Evolutionary conservation across 2,113 vertebrate species (phyloP).

Genomic region (Etheostoma cragini): DNA sequence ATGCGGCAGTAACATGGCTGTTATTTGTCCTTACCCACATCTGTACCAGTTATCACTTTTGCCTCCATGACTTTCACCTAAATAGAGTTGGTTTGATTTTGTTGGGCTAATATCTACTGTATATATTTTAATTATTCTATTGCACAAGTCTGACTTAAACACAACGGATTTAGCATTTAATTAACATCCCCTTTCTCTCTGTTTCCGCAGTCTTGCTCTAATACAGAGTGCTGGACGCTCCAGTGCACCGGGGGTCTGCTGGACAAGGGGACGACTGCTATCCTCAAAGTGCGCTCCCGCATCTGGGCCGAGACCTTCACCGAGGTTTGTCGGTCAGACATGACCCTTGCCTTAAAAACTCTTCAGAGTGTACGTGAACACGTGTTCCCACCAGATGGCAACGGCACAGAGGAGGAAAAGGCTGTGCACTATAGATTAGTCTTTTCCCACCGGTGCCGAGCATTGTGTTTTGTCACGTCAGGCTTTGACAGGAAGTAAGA

Average conservation of each 20-base stretch:
- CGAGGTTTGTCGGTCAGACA: slow-evolving; percentile 82
- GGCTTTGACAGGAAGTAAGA: slow-evolving; percentile 39
- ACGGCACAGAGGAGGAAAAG: slow-evolving; percentile 11
- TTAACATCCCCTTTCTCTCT: background rate
- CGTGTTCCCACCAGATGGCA: slow-evolving; percentile 36
- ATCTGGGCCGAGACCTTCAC: slow-evolving; percentile 90
- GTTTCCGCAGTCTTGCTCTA: slow-evolving; percentile 86
- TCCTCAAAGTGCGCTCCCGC: slow-evolving; percentile 88
- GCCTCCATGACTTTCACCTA: slow-evolving; percentile 11
- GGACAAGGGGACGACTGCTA: slow-evolving; percentile 86
- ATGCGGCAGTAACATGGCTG: slow-evolving; percentile 48
- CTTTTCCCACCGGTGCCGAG: slow-evolving; percentile 27
- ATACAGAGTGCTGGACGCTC: slow-evolving; percentile 87
- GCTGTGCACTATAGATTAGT: slow-evolving; percentile 18
- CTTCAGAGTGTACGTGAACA: slow-evolving; percentile 3
- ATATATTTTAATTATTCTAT: background rate
- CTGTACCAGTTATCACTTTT: slow-evolving; percentile 33
- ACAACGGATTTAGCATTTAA: background rate
- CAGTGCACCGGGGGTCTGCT: slow-evolving; percentile 87
- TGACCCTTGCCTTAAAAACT: slow-evolving; percentile 15
- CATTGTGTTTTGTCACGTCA: slow-evolving; percentile 56
- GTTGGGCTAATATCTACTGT: too few relatives aligned
- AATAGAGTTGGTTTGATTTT: background rate
- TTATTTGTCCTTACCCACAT: slow-evolving; percentile 33
- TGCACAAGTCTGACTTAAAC: background rate